phyloP scores from a whole-genome alignment of 2,888 invertebrate species.

The Drosophila infuscata region DNA sequence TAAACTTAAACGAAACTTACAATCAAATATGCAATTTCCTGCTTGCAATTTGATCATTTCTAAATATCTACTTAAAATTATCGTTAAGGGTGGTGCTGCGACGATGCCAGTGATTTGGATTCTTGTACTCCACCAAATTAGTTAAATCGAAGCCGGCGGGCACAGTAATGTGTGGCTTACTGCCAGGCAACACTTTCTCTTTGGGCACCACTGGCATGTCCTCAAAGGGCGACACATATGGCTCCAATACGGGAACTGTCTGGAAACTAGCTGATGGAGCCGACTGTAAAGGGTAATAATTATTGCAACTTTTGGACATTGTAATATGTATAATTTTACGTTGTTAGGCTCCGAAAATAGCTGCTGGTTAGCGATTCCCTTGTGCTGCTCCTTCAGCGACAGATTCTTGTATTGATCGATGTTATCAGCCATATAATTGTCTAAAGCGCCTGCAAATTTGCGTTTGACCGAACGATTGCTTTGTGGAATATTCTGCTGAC shows the following conservation, averaged over 20 bases:
- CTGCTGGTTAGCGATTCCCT: background rate
- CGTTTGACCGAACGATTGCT: background rate
- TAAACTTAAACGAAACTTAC: slow-evolving; percentile 6
- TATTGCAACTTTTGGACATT: background rate
- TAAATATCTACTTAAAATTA: slow-evolving; percentile 11
- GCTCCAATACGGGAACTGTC: background rate
- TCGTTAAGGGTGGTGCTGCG: slow-evolving; percentile 39
- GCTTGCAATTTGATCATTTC: slow-evolving; percentile 3
- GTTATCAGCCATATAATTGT: slow-evolving; percentile 34
- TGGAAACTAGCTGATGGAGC: background rate
- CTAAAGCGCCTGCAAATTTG: slow-evolving; percentile 34
- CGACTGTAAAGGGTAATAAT: slow-evolving; percentile 4
- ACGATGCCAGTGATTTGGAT: slow-evolving; percentile 61
- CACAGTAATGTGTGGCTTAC: slow-evolving; percentile 13
- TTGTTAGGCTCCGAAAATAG: background rate
- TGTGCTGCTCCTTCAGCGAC: background rate
- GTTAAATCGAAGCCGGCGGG: slow-evolving; percentile 60
- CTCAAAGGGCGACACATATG: slow-evolving; percentile 55
- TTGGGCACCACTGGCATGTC: slow-evolving; percentile 5
- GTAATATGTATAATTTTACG: slow-evolving; percentile 11
- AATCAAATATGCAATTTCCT: slow-evolving; percentile 20
- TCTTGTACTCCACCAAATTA: slow-evolving; percentile 36
- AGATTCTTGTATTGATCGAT: background rate
- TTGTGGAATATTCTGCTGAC: slow-evolving; percentile 21
- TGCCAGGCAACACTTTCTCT: background rate